Evolutionary conservation across 1,140 invertebrate species (phyloP).

Genomic region (Drosophila ambigua): DNA sequence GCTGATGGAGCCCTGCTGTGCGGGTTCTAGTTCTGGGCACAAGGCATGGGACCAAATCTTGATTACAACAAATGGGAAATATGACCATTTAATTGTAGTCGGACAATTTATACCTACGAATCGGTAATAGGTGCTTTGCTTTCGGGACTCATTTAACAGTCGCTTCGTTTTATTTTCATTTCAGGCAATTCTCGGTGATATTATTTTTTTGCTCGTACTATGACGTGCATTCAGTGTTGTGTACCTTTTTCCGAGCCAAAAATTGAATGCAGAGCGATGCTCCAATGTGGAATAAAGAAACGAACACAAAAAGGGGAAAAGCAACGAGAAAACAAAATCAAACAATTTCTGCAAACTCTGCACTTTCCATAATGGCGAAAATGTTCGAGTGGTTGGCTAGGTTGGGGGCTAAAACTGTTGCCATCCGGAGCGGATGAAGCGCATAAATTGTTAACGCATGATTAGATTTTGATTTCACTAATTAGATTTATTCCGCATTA

Average conservation of each 20-base stretch:
- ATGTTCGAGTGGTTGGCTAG: conserved; percentile 24
- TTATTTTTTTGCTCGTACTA: conserved; percentile 37
- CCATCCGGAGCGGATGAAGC: conserved; percentile 59
- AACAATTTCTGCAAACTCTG: conserved; percentile 66
- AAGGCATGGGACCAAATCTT: no score
- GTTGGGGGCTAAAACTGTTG: conserved; percentile 26
- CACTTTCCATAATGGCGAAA: conserved; percentile 73
- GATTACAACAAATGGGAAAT: no score
- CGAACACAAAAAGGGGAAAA: conserved; percentile 10
- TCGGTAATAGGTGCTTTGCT: no score
- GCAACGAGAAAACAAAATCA: conserved; percentile 9
- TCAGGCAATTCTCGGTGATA: neutral
- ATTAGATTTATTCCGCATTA: conserved; percentile 81
- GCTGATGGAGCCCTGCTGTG: no score
- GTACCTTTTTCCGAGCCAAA: conserved; percentile 57
- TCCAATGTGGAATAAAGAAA: conserved; percentile 10
- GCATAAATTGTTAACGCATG: conserved; percentile 81
- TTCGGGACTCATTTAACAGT: no score
- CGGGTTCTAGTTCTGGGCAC: no score
- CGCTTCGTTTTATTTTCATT: neutral
- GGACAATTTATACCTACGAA: no score
- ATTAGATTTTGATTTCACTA: conserved; percentile 80
- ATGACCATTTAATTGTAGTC: neutral
- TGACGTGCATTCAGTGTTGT: conserved; percentile 61
- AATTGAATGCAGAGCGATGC: conserved; percentile 69